A percentile compares a stretch with the other conserved stretches of the same genome.
phyloP scores from a whole-genome alignment of 2,888 invertebrate genomes.

The Copidosoma aretas region DNA sequence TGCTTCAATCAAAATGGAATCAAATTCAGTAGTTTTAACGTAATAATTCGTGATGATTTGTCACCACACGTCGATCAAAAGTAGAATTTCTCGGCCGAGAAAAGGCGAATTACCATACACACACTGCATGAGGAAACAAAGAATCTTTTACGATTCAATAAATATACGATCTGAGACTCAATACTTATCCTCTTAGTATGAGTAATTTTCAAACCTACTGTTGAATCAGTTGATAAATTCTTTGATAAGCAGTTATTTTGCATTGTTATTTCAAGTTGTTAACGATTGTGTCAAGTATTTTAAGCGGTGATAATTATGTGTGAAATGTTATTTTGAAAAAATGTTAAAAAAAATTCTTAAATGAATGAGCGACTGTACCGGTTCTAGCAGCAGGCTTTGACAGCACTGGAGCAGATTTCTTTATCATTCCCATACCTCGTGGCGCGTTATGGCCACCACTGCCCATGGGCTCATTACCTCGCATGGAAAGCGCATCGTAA shows the following conservation, averaged over 20 bases:
- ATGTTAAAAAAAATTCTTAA: slow-evolving; percentile 34
- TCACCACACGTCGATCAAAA: too few species aligned
- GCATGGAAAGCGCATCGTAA: slow-evolving; percentile 87
- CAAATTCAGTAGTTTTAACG: too few species aligned
- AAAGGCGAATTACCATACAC: too few species aligned
- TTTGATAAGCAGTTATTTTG: slow-evolving; percentile 4
- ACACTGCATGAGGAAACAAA: too few species aligned
- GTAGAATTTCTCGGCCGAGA: too few species aligned
- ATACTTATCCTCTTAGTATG: too few species aligned
- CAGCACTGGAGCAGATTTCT: slow-evolving; percentile 64
- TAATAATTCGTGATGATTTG: too few species aligned
- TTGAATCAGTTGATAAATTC: too few species aligned
- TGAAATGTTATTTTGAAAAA: slow-evolving; percentile 18
- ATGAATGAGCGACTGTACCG: slow-evolving; percentile 63
- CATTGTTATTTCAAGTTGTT: slow-evolving; percentile 5
- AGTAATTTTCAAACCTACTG: too few species aligned
- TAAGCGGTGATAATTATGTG: slow-evolving; percentile 8
- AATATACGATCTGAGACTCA: too few species aligned
- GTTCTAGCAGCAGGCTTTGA: slow-evolving; percentile 71
- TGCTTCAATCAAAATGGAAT: too few species aligned
- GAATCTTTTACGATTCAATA: too few species aligned
- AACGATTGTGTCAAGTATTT: slow-evolving; percentile 10
- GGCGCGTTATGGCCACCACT: slow-evolving; percentile 72
- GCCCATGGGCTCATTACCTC: slow-evolving; percentile 87
- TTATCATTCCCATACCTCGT: slow-evolving; percentile 64